Evolutionary conservation across 2,797 vertebrate genomes (phyloP), one percentile per base, ranked within the genome.

Genomic region (Amniataba percoides): DNA sequence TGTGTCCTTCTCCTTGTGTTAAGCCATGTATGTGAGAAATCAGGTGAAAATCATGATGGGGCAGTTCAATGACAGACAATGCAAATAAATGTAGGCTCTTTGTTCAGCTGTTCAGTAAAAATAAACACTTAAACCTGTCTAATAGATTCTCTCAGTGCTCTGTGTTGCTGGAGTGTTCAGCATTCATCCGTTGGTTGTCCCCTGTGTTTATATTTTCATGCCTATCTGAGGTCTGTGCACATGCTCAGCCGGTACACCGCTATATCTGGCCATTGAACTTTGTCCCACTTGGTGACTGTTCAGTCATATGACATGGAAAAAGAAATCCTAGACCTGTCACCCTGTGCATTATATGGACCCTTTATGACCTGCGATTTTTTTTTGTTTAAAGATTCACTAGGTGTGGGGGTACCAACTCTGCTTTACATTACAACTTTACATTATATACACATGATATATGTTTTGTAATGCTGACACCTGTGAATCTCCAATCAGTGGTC

Each of bases 281-380:
- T 96, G 92, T 85, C 94, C 95, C 87, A 96, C 81, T 95, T 95
- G 73, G 88, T 90, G 74, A 78, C 84, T 65, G 85, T 77, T 87
- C 81, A 90, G 93, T 95, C 94, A 94, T 87, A 86, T 94, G 95
- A 93, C 93, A 93, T 95, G 94, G 95, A 95, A 96, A 96, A 94
- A 94, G 89, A 89, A 88, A 93, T 82, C 83, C 80, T 87, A 92
- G 71, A 84, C 75, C 75, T 23, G 77, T 77, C 27, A 46, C 3
- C n/a, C 68, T 64, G 67, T 0, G 61, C 34, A 46, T 76, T 68
- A 88, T 39, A 67, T 18, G 3, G 43, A 77, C 19, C n/a, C 27
- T 60, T 65, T 86, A 49, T 81, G 72, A 83, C 81, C 78, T 80
- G 62, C 23, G 77, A 79, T 89, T 65, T 74, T 59, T 27, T 80